Evolutionary conservation across 2,888 invertebrate species (phyloP), one percentile per base, ranked within the genome.

Genomic region (Sialis fuliginosa): DNA sequence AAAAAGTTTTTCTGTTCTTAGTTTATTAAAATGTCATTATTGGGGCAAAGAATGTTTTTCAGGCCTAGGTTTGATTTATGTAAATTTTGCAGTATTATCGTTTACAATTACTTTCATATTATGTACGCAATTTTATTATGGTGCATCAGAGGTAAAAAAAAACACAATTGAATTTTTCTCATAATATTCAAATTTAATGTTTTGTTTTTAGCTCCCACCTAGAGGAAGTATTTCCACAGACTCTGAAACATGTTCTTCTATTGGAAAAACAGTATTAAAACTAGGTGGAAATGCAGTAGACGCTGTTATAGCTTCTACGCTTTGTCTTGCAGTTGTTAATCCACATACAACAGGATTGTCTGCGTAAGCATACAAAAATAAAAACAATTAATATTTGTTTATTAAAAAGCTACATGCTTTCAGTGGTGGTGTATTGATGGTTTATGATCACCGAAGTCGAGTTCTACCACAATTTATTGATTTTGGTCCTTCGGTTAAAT

Each of bases 201-300:
- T 22, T 45, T 42, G 2, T 37, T 35, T 56, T 52, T 59, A 82
- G 82, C 69, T 81, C 53, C 71, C 72, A 46, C 79, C 79, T 7
- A 83, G 84, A 67, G 86, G 85, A 44, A 81, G 80, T 55, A 84
- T 85, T 50, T 77, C 82, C 13, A 74, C 80, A 42, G 82, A 78
- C 55, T 70, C 73, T 56, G 69, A 70, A 52, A 71, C 74, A 57
- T 88, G 88, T 67, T 81, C 85, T 30, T 67, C 72, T 54, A 74
- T 82, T 48, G 87, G 85, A 43, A 73, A 78, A 10, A 68, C 69
- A 54, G 69, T 78, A 55, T 67, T 88, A 54, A 73, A 77, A 61
- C 67, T 70, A 54, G 79, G 79, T 42, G 85, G 85, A n/a, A 77
- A 72, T 66, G 81, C 86, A 30, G 69, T 82, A 0, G 87, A 88